Base-by-base conservation (phyloP, 2,113 vertebrate species). In the Oreotrochilus melanogaster region DNA sequence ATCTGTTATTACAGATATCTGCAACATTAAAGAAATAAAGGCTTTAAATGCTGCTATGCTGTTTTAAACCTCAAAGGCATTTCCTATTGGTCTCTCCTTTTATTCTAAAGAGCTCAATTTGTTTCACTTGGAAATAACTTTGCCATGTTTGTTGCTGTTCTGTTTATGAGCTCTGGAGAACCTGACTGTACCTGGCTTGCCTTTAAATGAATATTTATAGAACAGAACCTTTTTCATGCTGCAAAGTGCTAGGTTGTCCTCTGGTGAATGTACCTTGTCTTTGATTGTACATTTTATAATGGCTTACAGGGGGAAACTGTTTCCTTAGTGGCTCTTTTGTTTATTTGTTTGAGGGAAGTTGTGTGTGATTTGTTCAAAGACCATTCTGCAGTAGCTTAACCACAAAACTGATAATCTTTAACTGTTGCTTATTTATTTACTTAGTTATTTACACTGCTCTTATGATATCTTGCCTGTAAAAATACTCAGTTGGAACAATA, bases 1-100 rank as follows among this genome's bases (percentile, higher is more conserved):
- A 95, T 96, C 94, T 96, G 96, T 92, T 95, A 83, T 94, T 87
- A 66, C 35, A 78, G 86, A 93, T 97, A 96, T 42, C 83, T 91
- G 79, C 83, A 96, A 94, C 58, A 97, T 86, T 89, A 93, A 95
- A 93, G 66, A 67, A 95, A 94, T 62, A 91, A 93, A 83, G 61
- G 23, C 42, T 75, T 92, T 50, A 83, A 79, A 72, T 51, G 71
- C 23, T 83, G 50, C 56, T 78, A 4, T 74, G 56, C 67, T 83
- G 23, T 62, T 95, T 88, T 43, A 88, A 93, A 86, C 37, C 56
- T 62, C 74, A 16, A 81, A 86, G 35, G 56, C 64, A 48, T 70
- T 86, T 91, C 51, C 64, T 69, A 13, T 78, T 80, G 64, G 72
- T 88, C 28, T 82, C 35, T 61, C 71, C 30, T 88, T 91, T 88